These are phyloP conservation scores for Hermaeophaga mercurialis DNA, from an alignment of 2,888 invertebrate genomes.

Conservation along the genomic window DNA sequence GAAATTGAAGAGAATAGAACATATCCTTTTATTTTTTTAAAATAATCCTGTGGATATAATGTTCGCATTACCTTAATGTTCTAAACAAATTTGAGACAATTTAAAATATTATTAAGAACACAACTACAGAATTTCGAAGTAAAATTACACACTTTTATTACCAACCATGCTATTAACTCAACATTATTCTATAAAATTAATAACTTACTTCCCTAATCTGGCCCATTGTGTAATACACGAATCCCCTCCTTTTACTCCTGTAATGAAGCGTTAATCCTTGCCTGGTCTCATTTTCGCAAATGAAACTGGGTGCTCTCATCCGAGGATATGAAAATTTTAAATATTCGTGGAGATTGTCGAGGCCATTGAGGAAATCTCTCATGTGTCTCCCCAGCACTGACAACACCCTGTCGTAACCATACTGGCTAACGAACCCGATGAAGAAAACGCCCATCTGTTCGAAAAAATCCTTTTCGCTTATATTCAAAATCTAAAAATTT, in stretches of 20 bases:
- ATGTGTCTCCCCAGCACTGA: slow-evolving; percentile 91
- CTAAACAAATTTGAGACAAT: too few species aligned
- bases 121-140: too few species aligned
- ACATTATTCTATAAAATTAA: neutral
- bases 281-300: slow-evolving; percentile 93
- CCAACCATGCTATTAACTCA: too few species aligned
- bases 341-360: slow-evolving; percentile 97
- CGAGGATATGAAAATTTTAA: slow-evolving; percentile 93
- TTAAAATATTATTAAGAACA: too few species aligned
- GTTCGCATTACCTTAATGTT: too few species aligned
- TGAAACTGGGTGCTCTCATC: slow-evolving; percentile 93
- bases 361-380: slow-evolving; percentile 92
- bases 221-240: slow-evolving; percentile 96
- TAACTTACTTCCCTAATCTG: slow-evolving; percentile 79
- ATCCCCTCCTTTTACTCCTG: slow-evolving; percentile 89
- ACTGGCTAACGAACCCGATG: slow-evolving; percentile 91
- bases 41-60: too few species aligned
- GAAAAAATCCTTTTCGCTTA: slow-evolving; percentile 89
- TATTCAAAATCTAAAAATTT: slow-evolving; percentile 77
- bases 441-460: slow-evolving; percentile 94
- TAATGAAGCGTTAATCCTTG: slow-evolving; percentile 93
- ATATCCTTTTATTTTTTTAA: too few species aligned
- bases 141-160: too few species aligned
- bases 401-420: slow-evolving; percentile 90
- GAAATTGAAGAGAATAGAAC: too few species aligned